These are phyloP conservation scores for Drosophila atripex DNA, from an alignment of 2,888 invertebrate species.

Conservation along the genomic window DNA sequence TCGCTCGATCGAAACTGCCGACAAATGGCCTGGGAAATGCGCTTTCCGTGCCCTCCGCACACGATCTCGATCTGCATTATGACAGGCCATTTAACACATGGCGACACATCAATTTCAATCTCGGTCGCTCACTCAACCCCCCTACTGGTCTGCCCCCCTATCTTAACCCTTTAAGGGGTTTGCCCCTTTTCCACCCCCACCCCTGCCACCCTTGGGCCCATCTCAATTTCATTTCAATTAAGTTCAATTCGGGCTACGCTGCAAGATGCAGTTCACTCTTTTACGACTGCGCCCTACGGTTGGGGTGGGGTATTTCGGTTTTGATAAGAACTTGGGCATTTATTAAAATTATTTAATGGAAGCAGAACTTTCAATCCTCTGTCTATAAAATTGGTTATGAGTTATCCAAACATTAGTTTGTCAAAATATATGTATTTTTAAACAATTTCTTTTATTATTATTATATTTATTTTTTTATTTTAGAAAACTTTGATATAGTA, in stretches of 20 bases:
- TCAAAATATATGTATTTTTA: no score
- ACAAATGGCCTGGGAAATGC: conserved; percentile 35
- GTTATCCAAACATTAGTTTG: no score
- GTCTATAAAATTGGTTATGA: no score
- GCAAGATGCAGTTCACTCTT: conserved; percentile 37
- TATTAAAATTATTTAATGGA: no score
- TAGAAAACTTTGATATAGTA: no score
- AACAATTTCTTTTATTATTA: no score
- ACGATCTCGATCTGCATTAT: conserved; percentile 46
- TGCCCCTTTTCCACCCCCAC: not conserved
- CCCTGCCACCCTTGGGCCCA: not conserved
- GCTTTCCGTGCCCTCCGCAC: conserved; percentile 17
- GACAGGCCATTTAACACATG: conserved; percentile 66
- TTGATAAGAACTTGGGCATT: not conserved
- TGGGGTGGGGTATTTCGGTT: not conserved
- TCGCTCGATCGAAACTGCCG: conserved; percentile 28
- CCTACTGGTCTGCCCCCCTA: not conserved
- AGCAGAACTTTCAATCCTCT: no score
- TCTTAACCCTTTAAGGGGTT: not conserved
- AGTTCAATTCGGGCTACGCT: conserved; percentile 70
- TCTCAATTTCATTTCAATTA: conserved; percentile 79
- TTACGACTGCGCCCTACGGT: not conserved
- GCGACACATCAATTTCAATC: conserved; percentile 46
- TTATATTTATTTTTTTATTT: no score
- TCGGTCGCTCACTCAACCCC: conserved; percentile 20